Evolutionary conservation across 2,797 vertebrate genomes (phyloP).

Genomic region (Pseudocheirus occidentalis): DNA sequence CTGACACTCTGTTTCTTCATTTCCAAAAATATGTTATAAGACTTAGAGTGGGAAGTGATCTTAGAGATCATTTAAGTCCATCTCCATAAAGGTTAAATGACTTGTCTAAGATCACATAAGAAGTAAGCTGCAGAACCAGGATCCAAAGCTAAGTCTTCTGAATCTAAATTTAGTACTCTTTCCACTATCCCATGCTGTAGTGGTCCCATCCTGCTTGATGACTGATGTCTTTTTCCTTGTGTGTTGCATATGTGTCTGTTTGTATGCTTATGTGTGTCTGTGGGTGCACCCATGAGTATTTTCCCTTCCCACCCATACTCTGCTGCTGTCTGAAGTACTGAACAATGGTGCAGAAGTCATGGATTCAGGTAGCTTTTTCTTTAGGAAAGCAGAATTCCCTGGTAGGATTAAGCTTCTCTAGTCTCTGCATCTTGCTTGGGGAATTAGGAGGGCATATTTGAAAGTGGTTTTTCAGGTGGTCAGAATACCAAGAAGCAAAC

Average conservation of each 20-base stretch:
- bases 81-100: not conserved
- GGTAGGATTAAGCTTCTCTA: not conserved
- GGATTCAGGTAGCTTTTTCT: not conserved
- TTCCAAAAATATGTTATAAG: not conserved
- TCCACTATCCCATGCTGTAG: not conserved
- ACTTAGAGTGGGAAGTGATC: not conserved
- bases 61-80: not conserved
- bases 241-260: not conserved
- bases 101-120: not conserved
- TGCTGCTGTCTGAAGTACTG: not conserved
- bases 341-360: not conserved
- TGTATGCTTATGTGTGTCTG: not conserved
- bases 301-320: not conserved
- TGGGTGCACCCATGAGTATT: not conserved
- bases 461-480: not conserved
- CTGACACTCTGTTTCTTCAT: not conserved
- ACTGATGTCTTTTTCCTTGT: not conserved
- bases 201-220: not conserved
- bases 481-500: not conserved
- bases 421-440: not conserved
- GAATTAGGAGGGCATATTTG: not conserved
- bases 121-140: not conserved
- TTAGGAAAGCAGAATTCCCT: not conserved
- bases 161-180: not conserved
- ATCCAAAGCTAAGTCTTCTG: not conserved